Evolutionary conservation across 1,140 invertebrate genomes (phyloP).

Genomic region (Temnothorax nylanderi): DNA sequence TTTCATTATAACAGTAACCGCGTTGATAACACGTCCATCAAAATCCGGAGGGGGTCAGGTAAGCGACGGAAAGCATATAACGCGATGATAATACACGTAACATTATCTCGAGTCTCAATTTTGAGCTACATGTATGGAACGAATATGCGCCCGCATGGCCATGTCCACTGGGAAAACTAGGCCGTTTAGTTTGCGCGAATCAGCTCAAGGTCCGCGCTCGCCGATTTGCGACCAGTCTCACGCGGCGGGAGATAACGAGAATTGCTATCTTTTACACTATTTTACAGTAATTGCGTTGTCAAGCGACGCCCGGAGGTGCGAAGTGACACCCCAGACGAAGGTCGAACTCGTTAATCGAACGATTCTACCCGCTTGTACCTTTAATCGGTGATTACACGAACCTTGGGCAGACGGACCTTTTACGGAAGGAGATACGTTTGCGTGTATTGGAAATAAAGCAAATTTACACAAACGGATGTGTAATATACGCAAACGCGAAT

Average conservation of each 20-base stretch:
- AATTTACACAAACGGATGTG: background rate
- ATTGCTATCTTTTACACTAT: background rate
- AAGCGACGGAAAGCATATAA: background rate
- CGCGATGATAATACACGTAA: background rate
- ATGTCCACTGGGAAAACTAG: slow-evolving; percentile 13
- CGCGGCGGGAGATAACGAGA: background rate
- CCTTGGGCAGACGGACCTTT: too few relatives aligned
- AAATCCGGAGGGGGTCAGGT: background rate
- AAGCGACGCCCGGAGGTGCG: background rate
- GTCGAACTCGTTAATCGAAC: background rate
- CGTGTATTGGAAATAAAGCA: background rate
- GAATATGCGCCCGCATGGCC: background rate
- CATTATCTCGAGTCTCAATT: slow-evolving; percentile 3
- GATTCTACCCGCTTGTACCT: background rate
- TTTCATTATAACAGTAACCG: background rate
- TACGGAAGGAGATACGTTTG: background rate
- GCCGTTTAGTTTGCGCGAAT: slow-evolving; percentile 29
- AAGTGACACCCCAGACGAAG: background rate
- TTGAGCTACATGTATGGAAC: background rate
- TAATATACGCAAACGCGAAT: slow-evolving; percentile 2
- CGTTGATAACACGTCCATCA: background rate
- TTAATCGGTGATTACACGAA: background rate
- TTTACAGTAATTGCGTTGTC: background rate
- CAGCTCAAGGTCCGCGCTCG: slow-evolving; percentile 30
- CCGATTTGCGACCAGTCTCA: background rate